Evolutionary conservation across 2,888 invertebrate genomes (phyloP), one percentile per base, ranked within the genome.

Genomic region (Mongoloraphidia duomilia): DNA sequence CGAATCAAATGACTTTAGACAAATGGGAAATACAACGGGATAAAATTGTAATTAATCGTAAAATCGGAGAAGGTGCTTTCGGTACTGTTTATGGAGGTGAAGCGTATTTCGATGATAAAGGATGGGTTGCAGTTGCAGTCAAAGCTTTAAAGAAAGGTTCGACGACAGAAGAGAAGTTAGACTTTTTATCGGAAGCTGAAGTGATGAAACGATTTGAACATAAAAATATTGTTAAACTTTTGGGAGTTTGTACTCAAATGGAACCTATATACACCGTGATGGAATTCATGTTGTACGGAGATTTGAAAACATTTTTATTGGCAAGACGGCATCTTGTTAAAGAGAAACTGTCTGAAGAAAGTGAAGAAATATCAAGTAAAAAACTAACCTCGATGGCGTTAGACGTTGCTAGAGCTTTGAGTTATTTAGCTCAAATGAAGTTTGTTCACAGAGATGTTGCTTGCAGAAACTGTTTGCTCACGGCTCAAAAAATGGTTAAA

Each of bases 261-360:
- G 90, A 91, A 60, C 92, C 93, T 0, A 84, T 92, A 41, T 86
- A 88, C 62, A 88, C 88, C 1, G 80, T 94, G 11, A 93, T 94
- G 92, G 93, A 94, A 66, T 91, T 90, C 61, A 88, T 92, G 87
- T 70, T 93, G 37, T 90, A 92, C 63, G 94, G 92, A 17, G 93
- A 94, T 65, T 69, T 94, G 55, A 93, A 92, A 69, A 90, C 85
- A 9, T 94, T 83, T 67, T 72, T 94, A 50, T 66, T 93, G 55
- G 89, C 88, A 11, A 77, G 93, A 54, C 76, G 93, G 40, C 85
- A 89, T 67, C 72, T 92, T 60, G 87, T 88, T 0, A 79, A 77
- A 53, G 79, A 76, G 56, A 72, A 73, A 51, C 62, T 68, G 39
- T 69, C 70, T 34, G 81, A 81, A 54, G 82, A 82, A 48, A 76